Base-by-base conservation (phyloP, 2,888 invertebrate genomes). In the Nebria salina region DNA sequence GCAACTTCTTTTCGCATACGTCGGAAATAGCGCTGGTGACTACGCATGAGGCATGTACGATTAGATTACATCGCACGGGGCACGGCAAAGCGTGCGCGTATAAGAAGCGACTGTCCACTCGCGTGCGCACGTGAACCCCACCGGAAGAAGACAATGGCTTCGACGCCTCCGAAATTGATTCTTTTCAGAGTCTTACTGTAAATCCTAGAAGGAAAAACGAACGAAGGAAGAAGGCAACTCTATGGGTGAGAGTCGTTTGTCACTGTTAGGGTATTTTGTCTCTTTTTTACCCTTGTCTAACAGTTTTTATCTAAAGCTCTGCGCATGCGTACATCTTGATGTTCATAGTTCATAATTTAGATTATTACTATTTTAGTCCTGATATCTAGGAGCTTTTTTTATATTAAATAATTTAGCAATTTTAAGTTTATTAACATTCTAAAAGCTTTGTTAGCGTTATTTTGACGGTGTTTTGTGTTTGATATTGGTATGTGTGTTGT, bases 101-200 rank as follows among this genome's bases (percentile, higher is more conserved):
- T 34, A 34, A 34, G 34, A 73, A 73, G 15, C n/a, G 43, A 72
- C 34, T 26, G 43, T 20, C 20, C 68, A 15, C 11, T 13, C 26
- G 20, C n/a, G 68, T 26, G 20, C 77, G 77, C 77, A 65, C 77
- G 78, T 75, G 72, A 75, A 76, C 76, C 81, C 54, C 70, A 7
- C 70, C 80, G 77, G 77, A 77, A 76, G 64, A 81, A 83, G 83
- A 82, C 83, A 84, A 84, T 82, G 83, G 84, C 83, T 83, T 84
- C 84, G 84, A 83, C 84, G 84, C 84, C 82, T 83, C 81, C 75
- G 83, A 84, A 85, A 85, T 85, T 85, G 85, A 85, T 85, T 85
- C 84, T 84, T 84, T 84, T 83, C 84, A 84, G 83, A 83, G 84
- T 82, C 84, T 84, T 84, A 84, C 82, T 83, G 84, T 82, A 85